Percentiles rank a stretch among this genome's conserved stretches.
These are phyloP conservation scores for Taphrorychus bicolor DNA, from an alignment of 2,888 invertebrate genomes.

Conservation along the genomic window DNA sequence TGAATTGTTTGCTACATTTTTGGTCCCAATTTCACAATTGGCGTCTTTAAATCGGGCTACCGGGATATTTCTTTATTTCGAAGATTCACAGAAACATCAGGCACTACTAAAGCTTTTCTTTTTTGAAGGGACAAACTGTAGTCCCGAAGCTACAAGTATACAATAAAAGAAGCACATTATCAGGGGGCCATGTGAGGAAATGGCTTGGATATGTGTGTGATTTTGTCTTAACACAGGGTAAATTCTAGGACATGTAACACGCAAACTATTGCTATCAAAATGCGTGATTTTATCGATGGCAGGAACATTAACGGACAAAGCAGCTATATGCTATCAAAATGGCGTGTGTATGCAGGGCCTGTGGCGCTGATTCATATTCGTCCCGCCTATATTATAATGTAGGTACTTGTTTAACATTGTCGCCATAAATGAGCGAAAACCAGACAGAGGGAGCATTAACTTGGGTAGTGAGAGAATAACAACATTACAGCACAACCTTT, in stretches of 20 bases:
- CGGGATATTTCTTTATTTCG: not conserved
- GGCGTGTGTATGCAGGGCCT: constrained; percentile 46
- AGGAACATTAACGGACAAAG: constrained; percentile 62
- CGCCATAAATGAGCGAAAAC: no score
- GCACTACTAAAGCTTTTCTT: not conserved
- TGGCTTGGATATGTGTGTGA: constrained; percentile 49
- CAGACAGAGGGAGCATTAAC: no score
- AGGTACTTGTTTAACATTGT: not conserved
- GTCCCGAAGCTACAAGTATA: no score
- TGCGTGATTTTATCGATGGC: constrained; percentile 54
- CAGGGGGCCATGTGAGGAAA: constrained; percentile 46
- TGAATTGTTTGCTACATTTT: not conserved
- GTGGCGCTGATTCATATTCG: constrained; percentile 39
- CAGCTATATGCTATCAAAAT: constrained; percentile 55
- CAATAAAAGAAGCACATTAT: constrained; percentile 59
- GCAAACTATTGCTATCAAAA: constrained; percentile 59
- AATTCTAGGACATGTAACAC: constrained; percentile 47
- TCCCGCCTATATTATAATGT: not conserved
- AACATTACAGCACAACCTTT: constrained; percentile 1
- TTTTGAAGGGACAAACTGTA: no score
- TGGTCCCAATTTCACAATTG: not conserved
- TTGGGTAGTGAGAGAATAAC: not conserved
- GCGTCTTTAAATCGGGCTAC: no score
- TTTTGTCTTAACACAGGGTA: constrained; percentile 26
- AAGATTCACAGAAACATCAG: not conserved